These are phyloP conservation scores for Eristalis tenax DNA, from an alignment of 2,888 invertebrate species.

Conservation along the genomic window DNA sequence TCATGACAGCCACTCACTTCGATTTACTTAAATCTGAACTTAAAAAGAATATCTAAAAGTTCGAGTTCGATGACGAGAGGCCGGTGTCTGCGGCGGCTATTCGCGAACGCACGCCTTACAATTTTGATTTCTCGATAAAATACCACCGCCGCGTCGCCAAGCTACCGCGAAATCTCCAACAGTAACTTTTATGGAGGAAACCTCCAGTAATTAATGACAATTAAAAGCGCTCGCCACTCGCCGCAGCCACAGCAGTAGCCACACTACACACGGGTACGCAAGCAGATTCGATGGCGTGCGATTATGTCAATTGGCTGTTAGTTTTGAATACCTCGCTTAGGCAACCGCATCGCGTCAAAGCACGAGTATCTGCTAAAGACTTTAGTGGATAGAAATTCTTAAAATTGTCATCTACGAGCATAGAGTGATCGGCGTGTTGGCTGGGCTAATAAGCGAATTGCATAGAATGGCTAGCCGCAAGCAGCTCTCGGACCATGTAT, in stretches of 20 bases:
- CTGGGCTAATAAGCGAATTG: conserved; percentile 49
- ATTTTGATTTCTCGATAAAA: conserved; percentile 65
- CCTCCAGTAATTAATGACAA: conserved; percentile 54
- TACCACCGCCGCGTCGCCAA: neutral
- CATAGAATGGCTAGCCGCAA: conserved; percentile 43
- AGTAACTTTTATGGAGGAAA: neutral
- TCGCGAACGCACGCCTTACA: conserved; percentile 56
- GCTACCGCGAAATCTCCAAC: neutral
- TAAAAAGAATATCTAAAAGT: neutral
- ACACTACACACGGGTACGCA: neutral
- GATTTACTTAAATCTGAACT: conserved; percentile 26
- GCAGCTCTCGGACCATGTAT: conserved; percentile 34
- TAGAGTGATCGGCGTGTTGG: conserved; percentile 13
- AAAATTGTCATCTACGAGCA: neutral
- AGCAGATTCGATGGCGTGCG: conserved; percentile 22
- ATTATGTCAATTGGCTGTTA: conserved; percentile 55
- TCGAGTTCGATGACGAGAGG: conserved; percentile 37
- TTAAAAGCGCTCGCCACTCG: conserved; percentile 52
- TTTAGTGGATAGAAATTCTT: conserved; percentile 32
- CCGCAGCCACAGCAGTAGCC: neutral
- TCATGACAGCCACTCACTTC: conserved; percentile 54
- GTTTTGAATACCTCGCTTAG: conserved; percentile 31
- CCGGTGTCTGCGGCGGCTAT: conserved; percentile 27
- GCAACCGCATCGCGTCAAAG: neutral
- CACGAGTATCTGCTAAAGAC: neutral